phyloP scores from a whole-genome alignment of 2,888 invertebrate species.

The Parapristionchus giblindavisi region DNA sequence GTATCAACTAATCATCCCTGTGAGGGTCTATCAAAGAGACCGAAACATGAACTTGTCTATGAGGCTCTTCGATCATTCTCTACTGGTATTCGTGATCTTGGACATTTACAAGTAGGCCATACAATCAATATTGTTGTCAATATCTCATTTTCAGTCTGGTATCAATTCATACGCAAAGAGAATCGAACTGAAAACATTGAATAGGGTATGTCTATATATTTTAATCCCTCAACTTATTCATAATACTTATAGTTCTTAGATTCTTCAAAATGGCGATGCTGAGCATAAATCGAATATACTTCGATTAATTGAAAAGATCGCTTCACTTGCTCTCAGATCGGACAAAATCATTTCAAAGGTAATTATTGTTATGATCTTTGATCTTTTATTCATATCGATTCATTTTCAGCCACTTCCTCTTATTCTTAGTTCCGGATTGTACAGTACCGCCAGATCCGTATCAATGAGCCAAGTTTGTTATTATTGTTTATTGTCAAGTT shows the following conservation, averaged over 20 bases:
- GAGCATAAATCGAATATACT: background rate
- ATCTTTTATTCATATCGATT: background rate
- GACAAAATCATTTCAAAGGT: background rate
- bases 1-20: background rate
- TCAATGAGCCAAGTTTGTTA: conserved; percentile 35
- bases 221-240: too few relatives aligned
- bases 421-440: background rate
- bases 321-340: background rate
- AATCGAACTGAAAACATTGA: background rate
- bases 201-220: background rate
- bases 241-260: background rate
- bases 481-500: too few relatives aligned
- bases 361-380: too few relatives aligned
- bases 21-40: background rate
- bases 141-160: conserved; percentile 1
- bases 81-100: background rate
- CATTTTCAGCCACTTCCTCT: conserved; percentile 2
- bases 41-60: background rate
- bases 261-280: background rate
- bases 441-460: background rate
- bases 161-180: background rate
- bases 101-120: conserved; percentile 21
- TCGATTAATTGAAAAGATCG: background rate
- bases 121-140: background rate
- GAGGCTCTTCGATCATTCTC: conserved; percentile 28